Evolutionary conservation across 1,140 invertebrate species (phyloP).

Genomic region (Halesus radiatus): DNA sequence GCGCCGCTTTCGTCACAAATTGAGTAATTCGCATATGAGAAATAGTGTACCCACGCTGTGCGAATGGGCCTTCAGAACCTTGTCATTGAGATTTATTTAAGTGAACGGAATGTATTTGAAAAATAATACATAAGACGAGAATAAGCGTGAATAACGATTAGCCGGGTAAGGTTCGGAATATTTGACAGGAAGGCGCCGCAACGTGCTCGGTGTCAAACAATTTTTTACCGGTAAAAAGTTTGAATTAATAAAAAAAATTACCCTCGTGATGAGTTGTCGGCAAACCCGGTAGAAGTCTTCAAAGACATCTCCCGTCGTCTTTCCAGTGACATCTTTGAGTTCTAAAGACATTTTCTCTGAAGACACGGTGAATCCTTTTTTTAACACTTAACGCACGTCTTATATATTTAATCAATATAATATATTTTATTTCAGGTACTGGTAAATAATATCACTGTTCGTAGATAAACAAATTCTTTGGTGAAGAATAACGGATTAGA

Average conservation of each 20-base stretch:
- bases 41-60: no score
- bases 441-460: neutral
- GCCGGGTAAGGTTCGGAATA: no score
- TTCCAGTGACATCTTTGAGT: slow-evolving; percentile 64
- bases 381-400: neutral
- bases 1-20: slow-evolving; percentile 2
- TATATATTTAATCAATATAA: no score
- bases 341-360: slow-evolving; percentile 66
- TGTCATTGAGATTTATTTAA: neutral
- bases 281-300: slow-evolving; percentile 75
- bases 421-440: neutral
- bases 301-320: slow-evolving; percentile 71
- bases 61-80: neutral
- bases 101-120: no score
- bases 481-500: neutral
- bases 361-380: neutral
- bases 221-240: no score
- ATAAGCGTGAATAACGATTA: no score
- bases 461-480: neutral
- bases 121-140: no score
- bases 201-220: no score
- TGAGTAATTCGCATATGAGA: neutral
- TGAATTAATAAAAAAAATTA: slow-evolving; percentile 53
- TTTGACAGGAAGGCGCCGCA: no score
- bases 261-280: slow-evolving; percentile 72